Evolutionary conservation across 2,797 vertebrate species (phyloP).

Genomic region (Tragelaphus eurycerus): DNA sequence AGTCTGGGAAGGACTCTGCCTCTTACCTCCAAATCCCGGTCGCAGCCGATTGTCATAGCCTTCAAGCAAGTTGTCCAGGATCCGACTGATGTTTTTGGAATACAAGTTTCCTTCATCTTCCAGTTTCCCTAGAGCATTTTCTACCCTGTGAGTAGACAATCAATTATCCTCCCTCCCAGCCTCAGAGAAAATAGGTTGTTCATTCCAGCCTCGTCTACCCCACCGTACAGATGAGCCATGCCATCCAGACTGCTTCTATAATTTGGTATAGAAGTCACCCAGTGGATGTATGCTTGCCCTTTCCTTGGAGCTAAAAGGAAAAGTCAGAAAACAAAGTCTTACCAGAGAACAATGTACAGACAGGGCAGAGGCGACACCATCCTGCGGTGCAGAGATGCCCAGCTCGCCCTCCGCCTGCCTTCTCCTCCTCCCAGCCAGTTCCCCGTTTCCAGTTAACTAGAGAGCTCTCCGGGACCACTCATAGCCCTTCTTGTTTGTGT

Average conservation of each 20-base stretch:
- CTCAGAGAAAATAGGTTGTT: background rate
- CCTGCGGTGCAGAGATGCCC: conserved; percentile 77
- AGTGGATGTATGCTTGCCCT: background rate
- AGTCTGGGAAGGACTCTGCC: background rate
- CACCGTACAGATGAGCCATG: background rate
- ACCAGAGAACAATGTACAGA: conserved; percentile 87
- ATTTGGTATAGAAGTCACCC: background rate
- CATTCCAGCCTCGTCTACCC: background rate
- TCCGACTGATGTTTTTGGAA: conserved; percentile 94
- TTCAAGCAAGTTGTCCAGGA: conserved; percentile 94
- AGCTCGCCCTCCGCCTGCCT: conserved; percentile 25
- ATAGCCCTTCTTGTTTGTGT: conserved; percentile 14
- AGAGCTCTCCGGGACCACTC: conserved; percentile 82
- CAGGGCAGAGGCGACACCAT: conserved; percentile 90
- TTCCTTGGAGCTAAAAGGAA: background rate
- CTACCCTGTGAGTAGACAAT: conserved; percentile 83
- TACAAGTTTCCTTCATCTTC: conserved; percentile 86
- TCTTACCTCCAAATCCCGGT: conserved; percentile 94
- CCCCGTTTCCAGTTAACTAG: conserved; percentile 84
- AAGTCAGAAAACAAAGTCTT: background rate
- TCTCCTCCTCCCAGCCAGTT: conserved; percentile 47
- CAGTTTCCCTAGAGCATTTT: conserved; percentile 82
- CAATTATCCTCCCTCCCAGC: background rate
- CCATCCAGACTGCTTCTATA: background rate
- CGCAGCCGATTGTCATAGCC: conserved; percentile 97